Conservation (phyloP, 2,113 vertebrate species). For the Cyanoderma ruficeps region DNA sequence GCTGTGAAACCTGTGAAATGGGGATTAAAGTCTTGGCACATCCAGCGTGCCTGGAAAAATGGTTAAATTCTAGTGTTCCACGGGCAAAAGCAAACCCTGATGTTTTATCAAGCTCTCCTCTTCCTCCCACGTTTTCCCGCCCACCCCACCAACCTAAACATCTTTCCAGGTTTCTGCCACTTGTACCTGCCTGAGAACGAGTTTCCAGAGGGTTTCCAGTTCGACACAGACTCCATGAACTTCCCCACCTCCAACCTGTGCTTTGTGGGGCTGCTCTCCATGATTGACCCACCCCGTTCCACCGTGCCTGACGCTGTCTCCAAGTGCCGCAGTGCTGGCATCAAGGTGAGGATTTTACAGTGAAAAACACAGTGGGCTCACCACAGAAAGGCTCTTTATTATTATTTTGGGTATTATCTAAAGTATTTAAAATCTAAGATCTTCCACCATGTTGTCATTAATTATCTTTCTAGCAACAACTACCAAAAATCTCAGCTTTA, state of each 20-base stretch:
- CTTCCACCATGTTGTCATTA: rapidly evolving
- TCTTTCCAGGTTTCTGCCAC: conserved; percentile 79
- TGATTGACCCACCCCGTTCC: conserved; percentile 83
- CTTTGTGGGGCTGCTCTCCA: conserved; percentile 80
- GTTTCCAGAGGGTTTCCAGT: conserved; percentile 75
- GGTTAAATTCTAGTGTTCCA: not conserved
- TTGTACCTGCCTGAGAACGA: conserved; percentile 75
- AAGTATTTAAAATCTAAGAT: not conserved
- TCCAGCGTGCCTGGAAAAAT: not conserved
- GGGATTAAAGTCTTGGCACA: not conserved
- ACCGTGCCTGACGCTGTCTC: conserved; percentile 80
- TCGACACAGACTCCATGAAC: conserved; percentile 78
- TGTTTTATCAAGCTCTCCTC: not conserved
- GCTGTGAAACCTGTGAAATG: not conserved
- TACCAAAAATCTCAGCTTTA: rapidly evolving
- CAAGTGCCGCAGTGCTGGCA: conserved; percentile 82
- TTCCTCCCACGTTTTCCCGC: not conserved
- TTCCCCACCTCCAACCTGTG: conserved; percentile 79
- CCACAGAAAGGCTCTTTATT: not conserved
- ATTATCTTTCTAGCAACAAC: not conserved
- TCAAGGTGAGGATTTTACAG: conserved; percentile 72
- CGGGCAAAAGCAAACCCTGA: not conserved
- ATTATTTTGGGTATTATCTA: not conserved
- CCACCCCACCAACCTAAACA: not conserved
- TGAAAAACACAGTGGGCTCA: not conserved